phyloP scores from a whole-genome alignment of 2,797 vertebrate species.

The Intellagama lesueurii region DNA sequence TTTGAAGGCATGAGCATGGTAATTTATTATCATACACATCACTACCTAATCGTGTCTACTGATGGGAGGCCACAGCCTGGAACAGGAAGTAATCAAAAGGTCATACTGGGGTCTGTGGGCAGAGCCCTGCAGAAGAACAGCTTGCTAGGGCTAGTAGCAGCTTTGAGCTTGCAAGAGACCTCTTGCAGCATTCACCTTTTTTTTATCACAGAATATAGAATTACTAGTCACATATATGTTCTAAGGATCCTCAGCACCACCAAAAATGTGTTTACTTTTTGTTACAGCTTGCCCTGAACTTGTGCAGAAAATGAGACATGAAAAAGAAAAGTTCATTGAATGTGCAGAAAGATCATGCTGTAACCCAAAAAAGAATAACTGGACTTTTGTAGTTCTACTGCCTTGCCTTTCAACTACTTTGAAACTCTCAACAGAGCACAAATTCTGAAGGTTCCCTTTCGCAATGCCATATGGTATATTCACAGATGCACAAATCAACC shows the following conservation, averaged over 20 bases:
- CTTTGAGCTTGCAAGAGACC: not conserved
- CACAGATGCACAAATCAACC: not conserved
- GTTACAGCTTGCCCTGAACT: not conserved
- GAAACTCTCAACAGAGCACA: not conserved
- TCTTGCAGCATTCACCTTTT: not conserved
- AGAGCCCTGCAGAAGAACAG: not conserved
- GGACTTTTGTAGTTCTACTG: not conserved
- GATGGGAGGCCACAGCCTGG: constrained; percentile 14
- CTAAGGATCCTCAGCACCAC: not conserved
- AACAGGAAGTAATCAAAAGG: constrained; percentile 28
- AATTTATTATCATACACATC: constrained; percentile 16
- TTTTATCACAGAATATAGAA: not conserved
- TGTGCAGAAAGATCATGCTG: not conserved
- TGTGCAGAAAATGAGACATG: not conserved
- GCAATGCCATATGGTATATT: not conserved
- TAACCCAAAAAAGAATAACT: not conserved
- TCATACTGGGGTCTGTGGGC: constrained; percentile 23
- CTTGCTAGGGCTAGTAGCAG: not conserved
- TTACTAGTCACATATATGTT: too few species aligned
- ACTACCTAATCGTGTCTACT: constrained; percentile 16
- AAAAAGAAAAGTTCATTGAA: too few species aligned
- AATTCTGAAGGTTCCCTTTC: not conserved
- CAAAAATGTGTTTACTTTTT: not conserved
- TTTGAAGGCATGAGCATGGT: constrained; percentile 3
- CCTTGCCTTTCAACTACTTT: not conserved